Percentiles rank a stretch among this genome's conserved stretches.
Conservation (phyloP, 2,113 vertebrate genomes). For the Bucco capensis region DNA sequence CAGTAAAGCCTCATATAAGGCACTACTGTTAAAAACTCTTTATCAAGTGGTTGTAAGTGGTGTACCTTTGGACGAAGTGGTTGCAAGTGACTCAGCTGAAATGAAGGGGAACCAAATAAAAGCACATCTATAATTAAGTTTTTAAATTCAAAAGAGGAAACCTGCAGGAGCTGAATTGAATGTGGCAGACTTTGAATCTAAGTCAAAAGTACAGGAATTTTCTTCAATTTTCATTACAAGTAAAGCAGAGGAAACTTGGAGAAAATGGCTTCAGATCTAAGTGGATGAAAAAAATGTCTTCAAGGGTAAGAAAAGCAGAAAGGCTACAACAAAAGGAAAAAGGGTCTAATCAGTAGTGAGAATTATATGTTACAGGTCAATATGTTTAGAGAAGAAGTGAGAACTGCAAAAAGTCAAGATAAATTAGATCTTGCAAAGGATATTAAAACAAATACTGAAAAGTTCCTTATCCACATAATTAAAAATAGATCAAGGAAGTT, state of each 20-base stretch:
- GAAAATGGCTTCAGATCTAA: neutral
- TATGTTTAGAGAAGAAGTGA: slow-evolving; percentile 30
- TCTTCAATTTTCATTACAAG: neutral
- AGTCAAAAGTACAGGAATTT: neutral
- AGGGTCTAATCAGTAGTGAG: neutral
- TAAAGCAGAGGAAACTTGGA: neutral
- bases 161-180: neutral
- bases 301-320: neutral
- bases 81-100: neutral
- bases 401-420: slow-evolving; percentile 23
- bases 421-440: slow-evolving; percentile 40
- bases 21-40: neutral
- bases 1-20: neutral
- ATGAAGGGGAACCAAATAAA: neutral
- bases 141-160: slow-evolving; percentile 12
- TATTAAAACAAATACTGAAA: slow-evolving; percentile 49
- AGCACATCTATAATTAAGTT: neutral
- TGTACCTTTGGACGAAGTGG: neutral
- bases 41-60: neutral
- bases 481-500: slow-evolving; percentile 48
- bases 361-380: slow-evolving; percentile 2
- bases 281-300: neutral
- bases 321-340: neutral
- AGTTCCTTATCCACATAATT: slow-evolving; percentile 37
- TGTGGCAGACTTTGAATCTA: neutral